Conservation (phyloP, 92 coral and sea anemone species). For the Nematostella vectensis region DNA sequence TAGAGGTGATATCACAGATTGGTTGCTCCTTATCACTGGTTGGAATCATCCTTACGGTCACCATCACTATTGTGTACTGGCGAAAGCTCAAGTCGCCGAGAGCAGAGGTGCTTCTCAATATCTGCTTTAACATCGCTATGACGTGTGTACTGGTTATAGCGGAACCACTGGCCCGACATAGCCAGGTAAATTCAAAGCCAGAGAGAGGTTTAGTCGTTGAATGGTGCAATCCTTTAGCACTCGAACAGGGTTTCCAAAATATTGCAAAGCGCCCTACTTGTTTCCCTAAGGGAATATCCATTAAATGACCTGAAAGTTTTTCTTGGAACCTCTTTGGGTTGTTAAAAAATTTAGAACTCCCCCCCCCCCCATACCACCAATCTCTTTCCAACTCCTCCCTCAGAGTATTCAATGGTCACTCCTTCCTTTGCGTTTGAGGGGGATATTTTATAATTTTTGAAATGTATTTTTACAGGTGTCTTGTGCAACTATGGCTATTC, state of each 20-base stretch:
- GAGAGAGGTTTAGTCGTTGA: no score
- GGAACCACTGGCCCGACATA: constrained; percentile 30
- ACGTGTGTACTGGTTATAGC: constrained; percentile 27
- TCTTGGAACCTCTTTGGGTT: no score
- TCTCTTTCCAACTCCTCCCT: no score
- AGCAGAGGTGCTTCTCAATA: constrained; percentile 35
- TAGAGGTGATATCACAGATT: constrained; percentile 29
- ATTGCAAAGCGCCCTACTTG: no score
- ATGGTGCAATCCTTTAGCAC: no score
- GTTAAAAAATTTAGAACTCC: no score
- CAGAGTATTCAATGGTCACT: no score
- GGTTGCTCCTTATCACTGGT: constrained; percentile 44
- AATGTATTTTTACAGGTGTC: constrained; percentile 18
- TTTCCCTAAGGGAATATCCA: no score
- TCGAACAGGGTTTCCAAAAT: no score
- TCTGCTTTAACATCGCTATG: constrained; percentile 40
- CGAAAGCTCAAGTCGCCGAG: constrained; percentile 40
- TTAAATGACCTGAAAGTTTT: no score
- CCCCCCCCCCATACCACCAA: no score
- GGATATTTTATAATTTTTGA: not conserved
- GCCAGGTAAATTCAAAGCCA: constrained; percentile 19
- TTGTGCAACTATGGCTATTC: constrained; percentile 24
- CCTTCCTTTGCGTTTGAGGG: no score
- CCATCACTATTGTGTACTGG: constrained; percentile 34
- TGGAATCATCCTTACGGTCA: constrained; percentile 29